Conservation (phyloP, 2,113 vertebrate species). For the Rhadina sibilatrix region DNA sequence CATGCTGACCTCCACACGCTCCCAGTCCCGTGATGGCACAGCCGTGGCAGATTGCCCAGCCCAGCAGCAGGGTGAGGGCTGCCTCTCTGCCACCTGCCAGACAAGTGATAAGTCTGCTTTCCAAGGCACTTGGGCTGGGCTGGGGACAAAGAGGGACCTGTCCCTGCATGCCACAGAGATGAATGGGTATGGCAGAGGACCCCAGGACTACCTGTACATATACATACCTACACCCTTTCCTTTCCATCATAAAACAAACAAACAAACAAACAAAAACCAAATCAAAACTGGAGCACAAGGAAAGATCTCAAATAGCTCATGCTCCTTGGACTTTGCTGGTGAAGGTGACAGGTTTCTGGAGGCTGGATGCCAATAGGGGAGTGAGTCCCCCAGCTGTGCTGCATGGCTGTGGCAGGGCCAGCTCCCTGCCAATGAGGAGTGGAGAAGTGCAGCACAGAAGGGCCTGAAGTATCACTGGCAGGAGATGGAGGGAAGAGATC, state of each 20-base stretch:
- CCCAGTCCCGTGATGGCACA: not conserved
- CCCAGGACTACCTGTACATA: not conserved
- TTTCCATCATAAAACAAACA: not conserved
- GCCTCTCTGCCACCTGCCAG: rapidly evolving
- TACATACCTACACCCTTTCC: not conserved
- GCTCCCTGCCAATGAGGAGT: not conserved
- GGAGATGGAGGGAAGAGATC: not conserved
- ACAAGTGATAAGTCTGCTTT: not conserved
- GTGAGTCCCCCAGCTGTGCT: not conserved
- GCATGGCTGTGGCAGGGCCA: no score
- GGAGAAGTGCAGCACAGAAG: not conserved
- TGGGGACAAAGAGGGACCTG: not conserved
- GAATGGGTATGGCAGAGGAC: not conserved
- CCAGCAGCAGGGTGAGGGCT: rapidly evolving
- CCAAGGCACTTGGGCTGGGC: rapidly evolving
- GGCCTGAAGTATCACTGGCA: not conserved
- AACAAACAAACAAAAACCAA: not conserved
- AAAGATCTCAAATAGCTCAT: not conserved
- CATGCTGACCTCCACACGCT: not conserved
- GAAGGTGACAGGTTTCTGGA: not conserved
- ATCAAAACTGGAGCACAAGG: not conserved
- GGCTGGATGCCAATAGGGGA: not conserved
- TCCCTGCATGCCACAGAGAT: rapidly evolving
- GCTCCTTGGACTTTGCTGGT: not conserved
- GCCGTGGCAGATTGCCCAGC: not conserved